A percentile compares a stretch with the other conserved stretches of the same genome.
Conservation (phyloP, 2,888 invertebrate species). For the Agelastica alni region DNA sequence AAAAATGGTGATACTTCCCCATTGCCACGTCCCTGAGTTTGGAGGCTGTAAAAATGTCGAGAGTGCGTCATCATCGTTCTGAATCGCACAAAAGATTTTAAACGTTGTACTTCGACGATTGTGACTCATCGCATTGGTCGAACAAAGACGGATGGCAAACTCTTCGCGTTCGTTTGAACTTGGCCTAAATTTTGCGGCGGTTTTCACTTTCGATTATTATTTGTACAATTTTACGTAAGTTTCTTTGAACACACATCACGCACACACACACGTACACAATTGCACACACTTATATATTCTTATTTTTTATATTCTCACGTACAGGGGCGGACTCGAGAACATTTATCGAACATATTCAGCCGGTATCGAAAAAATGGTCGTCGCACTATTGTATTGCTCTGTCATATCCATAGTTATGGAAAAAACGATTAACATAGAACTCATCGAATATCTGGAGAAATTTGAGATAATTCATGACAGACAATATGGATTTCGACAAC, state of each 20-base stretch:
- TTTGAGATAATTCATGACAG: too few relatives aligned
- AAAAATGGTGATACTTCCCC: too few relatives aligned
- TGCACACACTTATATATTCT: too few relatives aligned
- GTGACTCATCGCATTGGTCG: slow-evolving; percentile 32
- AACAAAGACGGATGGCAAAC: slow-evolving; percentile 33
- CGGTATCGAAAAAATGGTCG: too few relatives aligned
- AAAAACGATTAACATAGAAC: too few relatives aligned
- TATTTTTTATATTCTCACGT: slow-evolving; percentile 11
- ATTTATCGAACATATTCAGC: too few relatives aligned
- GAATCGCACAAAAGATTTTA: slow-evolving; percentile 17
- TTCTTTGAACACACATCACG: slow-evolving; percentile 36
- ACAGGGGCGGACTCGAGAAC: slow-evolving; percentile 1
- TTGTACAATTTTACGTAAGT: slow-evolving; percentile 52
- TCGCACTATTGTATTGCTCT: too few relatives aligned
- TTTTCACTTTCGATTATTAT: slow-evolving; percentile 54
- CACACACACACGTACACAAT: too few relatives aligned
- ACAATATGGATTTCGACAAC: too few relatives aligned
- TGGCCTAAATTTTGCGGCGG: slow-evolving; percentile 50
- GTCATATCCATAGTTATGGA: too few relatives aligned
- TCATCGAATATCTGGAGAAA: too few relatives aligned
- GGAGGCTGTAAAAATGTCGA: slow-evolving; percentile 21
- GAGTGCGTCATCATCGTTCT: slow-evolving; percentile 17
- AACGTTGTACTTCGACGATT: slow-evolving; percentile 24
- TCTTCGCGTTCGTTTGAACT: slow-evolving; percentile 49
- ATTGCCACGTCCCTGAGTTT: too few relatives aligned